Evolutionary conservation across 1,140 invertebrate genomes (phyloP).

Genomic region (Papilio aristodemus): DNA sequence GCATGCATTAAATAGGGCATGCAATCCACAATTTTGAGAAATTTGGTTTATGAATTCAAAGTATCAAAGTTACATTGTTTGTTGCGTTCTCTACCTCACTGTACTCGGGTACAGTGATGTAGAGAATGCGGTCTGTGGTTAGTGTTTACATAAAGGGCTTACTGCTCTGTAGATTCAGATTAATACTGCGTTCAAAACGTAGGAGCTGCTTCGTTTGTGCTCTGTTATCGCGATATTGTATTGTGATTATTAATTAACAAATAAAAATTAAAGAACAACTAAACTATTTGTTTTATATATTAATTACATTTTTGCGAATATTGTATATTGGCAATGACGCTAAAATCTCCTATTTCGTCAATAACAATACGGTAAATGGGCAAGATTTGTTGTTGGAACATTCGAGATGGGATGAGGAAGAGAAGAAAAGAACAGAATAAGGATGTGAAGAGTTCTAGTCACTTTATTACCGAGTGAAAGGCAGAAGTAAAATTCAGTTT

Average conservation of each 20-base stretch:
- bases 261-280: neutral
- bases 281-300: neutral
- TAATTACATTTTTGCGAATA: too few relatives aligned
- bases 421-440: too few relatives aligned
- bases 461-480: too few relatives aligned
- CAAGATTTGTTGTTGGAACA: too few relatives aligned
- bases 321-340: too few relatives aligned
- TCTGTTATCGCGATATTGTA: neutral
- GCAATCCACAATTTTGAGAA: neutral
- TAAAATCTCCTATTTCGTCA: too few relatives aligned
- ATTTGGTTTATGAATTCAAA: neutral
- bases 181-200: neutral
- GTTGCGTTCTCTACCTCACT: neutral
- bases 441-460: too few relatives aligned
- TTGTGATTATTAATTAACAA: neutral
- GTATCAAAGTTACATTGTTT: conserved; percentile 6
- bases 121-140: conserved; percentile 8
- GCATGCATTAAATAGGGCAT: neutral
- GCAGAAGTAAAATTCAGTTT: too few relatives aligned
- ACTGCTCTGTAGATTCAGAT: conserved; percentile 4
- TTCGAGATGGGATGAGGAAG: too few relatives aligned
- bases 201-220: neutral
- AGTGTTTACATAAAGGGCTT: conserved; percentile 14
- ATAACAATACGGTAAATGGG: too few relatives aligned
- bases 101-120: conserved; percentile 7